phyloP scores from a whole-genome alignment of 2,888 invertebrate genomes.

The Acrobasis repandana region DNA sequence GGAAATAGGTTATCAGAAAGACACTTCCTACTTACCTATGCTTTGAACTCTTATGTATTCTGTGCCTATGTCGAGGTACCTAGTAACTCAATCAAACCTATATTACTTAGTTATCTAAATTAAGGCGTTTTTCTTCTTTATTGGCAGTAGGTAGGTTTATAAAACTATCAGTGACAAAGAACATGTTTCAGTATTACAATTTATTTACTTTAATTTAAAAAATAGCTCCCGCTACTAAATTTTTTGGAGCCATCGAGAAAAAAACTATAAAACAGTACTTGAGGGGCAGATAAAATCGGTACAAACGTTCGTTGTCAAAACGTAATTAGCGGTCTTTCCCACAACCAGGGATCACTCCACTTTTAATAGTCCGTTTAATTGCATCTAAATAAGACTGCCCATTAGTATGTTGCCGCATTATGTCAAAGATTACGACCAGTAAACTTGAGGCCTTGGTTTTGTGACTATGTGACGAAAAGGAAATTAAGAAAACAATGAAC shows the following conservation, averaged over 20 bases:
- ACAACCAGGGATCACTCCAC: slow-evolving; percentile 37
- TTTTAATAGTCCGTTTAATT: slow-evolving; percentile 49
- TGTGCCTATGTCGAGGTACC: no score
- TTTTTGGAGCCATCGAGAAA: background rate
- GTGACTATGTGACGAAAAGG: background rate
- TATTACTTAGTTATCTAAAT: no score
- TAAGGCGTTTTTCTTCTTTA: no score
- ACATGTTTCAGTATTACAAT: background rate
- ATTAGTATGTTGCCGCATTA: slow-evolving; percentile 27
- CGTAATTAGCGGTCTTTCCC: slow-evolving; percentile 41
- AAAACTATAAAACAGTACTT: slow-evolving; percentile 17
- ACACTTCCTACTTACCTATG: no score
- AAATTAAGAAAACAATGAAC: background rate
- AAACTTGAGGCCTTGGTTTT: slow-evolving; percentile 1
- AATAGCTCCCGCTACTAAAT: background rate
- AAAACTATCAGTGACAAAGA: no score
- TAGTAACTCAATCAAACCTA: no score
- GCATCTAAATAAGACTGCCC: slow-evolving; percentile 33
- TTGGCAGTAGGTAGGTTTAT: no score
- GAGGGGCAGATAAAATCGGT: slow-evolving; percentile 41
- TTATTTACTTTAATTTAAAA: no score
- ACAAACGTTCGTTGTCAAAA: slow-evolving; percentile 34
- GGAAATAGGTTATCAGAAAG: no score
- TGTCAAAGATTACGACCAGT: slow-evolving; percentile 23
- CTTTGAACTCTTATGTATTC: no score